Evolutionary conservation across 2,888 invertebrate species (phyloP).

Genomic region (Pterostichus niger): DNA sequence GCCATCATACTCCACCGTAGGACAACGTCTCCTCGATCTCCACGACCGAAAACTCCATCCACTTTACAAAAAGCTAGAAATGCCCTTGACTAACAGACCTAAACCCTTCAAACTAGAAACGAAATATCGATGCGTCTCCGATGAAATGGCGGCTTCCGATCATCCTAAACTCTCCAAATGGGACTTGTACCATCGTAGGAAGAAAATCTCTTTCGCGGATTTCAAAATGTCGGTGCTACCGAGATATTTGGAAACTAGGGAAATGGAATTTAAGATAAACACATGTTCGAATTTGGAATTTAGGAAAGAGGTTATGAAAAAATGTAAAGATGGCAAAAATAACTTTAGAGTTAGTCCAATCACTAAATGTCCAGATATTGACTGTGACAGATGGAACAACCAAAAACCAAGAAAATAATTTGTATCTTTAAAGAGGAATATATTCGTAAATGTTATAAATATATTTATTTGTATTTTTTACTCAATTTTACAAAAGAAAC

Average conservation of each 20-base stretch:
- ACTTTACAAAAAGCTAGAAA: slow-evolving; percentile 71
- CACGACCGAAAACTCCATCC: slow-evolving; percentile 74
- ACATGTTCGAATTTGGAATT: not conserved
- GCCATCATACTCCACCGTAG: slow-evolving; percentile 70
- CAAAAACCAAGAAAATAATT: not conserved
- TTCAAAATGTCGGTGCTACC: slow-evolving; percentile 13
- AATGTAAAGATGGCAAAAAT: not conserved
- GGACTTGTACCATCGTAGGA: slow-evolving; percentile 20
- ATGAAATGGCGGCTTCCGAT: not conserved
- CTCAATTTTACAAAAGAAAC: too few relatives aligned
- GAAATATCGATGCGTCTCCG: not conserved
- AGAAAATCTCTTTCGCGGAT: not conserved
- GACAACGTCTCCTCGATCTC: slow-evolving; percentile 72
- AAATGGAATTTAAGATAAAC: slow-evolving; percentile 1
- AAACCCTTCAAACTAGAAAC: not conserved
- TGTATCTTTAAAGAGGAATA: too few relatives aligned
- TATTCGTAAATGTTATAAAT: too few relatives aligned
- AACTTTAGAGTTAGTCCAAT: not conserved
- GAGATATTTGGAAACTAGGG: not conserved
- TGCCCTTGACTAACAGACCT: not conserved
- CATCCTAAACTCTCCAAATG: not conserved
- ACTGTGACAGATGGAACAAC: slow-evolving; percentile 4
- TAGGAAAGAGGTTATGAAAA: not conserved
- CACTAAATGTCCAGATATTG: not conserved
- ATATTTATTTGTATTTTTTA: too few relatives aligned